These are phyloP conservation scores for Gulo gulo DNA, from an alignment of 2,113 vertebrate species.

Conservation along the genomic window DNA sequence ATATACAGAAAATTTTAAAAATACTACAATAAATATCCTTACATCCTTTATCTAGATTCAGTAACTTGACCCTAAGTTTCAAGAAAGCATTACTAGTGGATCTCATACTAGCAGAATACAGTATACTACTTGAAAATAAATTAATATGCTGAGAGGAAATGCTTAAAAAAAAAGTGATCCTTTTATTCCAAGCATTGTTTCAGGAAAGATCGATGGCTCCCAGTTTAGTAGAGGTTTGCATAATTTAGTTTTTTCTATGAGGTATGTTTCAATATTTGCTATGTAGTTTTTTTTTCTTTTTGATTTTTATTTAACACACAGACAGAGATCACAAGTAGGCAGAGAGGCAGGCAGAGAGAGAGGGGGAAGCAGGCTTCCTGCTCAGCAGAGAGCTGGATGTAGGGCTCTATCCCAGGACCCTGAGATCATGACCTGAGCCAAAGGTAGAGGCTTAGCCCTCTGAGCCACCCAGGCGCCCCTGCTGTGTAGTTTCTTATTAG, in stretches of 20 bases:
- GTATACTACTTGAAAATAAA: background rate
- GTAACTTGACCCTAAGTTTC: background rate
- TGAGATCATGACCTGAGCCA: too few species aligned
- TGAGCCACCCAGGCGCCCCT: background rate
- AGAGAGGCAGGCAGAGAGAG: too few species aligned
- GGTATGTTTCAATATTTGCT: background rate
- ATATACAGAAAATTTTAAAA: background rate
- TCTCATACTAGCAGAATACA: background rate
- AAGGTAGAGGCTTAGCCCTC: too few species aligned
- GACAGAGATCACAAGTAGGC: too few species aligned
- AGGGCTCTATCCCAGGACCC: too few species aligned
- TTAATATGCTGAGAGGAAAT: background rate
- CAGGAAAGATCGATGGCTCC: background rate
- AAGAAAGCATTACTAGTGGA: background rate
- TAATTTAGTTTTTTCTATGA: slow-evolving; percentile 29
- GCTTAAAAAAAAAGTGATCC: background rate
- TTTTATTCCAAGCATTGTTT: background rate
- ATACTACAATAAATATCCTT: background rate
- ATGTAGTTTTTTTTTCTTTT: background rate
- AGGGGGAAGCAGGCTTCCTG: too few species aligned
- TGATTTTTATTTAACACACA: too few species aligned
- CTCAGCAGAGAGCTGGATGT: too few species aligned
- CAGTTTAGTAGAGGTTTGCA: background rate
- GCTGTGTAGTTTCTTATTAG: background rate
- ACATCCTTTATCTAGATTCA: background rate